phyloP scores from a whole-genome alignment of 2,113 vertebrate species.

The Hemiprocne comata region DNA sequence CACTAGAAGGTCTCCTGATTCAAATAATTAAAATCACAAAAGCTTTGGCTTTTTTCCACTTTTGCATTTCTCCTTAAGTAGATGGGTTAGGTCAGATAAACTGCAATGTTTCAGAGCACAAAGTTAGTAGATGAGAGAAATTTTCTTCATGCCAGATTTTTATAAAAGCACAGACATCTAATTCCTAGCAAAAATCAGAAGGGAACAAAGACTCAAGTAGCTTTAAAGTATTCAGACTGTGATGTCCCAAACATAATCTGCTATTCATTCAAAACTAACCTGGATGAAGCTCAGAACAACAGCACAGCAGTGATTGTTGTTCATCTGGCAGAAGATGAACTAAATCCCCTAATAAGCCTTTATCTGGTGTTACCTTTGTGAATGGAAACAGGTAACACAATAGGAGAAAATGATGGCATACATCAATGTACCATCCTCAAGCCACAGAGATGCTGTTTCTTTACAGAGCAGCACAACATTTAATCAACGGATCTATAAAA shows the following conservation, averaged over 20 bases:
- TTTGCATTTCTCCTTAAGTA: not conserved
- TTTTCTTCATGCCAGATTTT: not conserved
- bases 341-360: not conserved
- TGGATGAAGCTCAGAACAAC: not conserved
- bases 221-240: not conserved
- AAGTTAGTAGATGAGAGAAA: not conserved
- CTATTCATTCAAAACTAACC: not conserved
- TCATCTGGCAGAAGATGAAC: not conserved
- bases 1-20: not conserved
- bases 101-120: not conserved
- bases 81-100: not conserved
- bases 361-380: not conserved
- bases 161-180: not conserved
- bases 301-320: not conserved
- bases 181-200: not conserved
- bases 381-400: not conserved
- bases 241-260: not conserved
- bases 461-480: not conserved
- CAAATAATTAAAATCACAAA: not conserved
- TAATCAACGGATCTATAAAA: not conserved
- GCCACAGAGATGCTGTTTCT: not conserved
- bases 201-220: not conserved
- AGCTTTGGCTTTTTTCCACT: constrained; percentile 21
- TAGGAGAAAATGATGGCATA: not conserved
- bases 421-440: not conserved